Evolutionary conservation across 2,113 vertebrate species (phyloP), one percentile per base, ranked within the genome.

Genomic region (Eclectus roratus): DNA sequence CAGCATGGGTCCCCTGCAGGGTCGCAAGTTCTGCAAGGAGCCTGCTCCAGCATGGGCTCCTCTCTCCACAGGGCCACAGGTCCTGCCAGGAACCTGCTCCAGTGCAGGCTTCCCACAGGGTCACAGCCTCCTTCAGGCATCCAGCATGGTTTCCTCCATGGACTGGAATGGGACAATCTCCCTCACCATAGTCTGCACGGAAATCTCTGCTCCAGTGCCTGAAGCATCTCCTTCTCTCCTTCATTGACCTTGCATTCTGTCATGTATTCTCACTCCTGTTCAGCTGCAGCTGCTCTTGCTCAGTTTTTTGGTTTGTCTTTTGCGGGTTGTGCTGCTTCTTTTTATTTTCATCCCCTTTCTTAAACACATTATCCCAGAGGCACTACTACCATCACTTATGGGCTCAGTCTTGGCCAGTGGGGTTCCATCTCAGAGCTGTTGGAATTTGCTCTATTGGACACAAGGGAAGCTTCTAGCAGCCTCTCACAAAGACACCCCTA

Each of bases 351-450:
- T 41, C 12, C 58, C 27, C 33, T 39, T 63, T 61, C 41, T 35
- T 39, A 44, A 43, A 27, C 27, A 24, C 23, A 10, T 50, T 28
- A 56, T 27, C 28, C 8, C 52, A 71, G 50, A 77, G 33, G 28
- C 0, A 0, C 37, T 65, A 35, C 25, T 17, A 72, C 33, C 2
- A 0, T 35, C 39, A 23, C 20, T 14, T 5, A 10, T 5, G 21
- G 55, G 65, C 58, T 83, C n/a, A 41, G n/a, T n/a, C 50, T 24
- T 17, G 25, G 65, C 13, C 79, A 78, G 17, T 2, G 15, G 9
- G 29, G 29, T 21, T 47, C 52, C 7, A 8, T 14, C 53, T 5
- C 20, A 29, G 17, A 78, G 21, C 29, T 2, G 6, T 31, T 60
- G 58, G 72, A 72, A 43, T 8, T 37, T 25, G 25, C 29, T 65